Base-by-base conservation (phyloP, 2,797 vertebrate species). In the Acomys russatus region DNA sequence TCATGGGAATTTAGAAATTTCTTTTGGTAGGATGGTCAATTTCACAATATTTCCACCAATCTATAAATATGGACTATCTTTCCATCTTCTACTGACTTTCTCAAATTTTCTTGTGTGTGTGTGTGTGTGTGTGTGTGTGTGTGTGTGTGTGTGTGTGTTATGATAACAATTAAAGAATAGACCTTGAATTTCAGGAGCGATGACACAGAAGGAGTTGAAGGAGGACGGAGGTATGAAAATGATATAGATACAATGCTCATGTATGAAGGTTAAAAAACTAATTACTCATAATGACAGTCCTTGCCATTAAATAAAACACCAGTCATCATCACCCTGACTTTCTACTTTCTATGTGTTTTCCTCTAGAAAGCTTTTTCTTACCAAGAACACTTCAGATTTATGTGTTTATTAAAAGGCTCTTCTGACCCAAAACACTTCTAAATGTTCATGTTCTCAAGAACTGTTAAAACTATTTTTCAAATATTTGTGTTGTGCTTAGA, bases 381-480 rank as follows among this genome's bases (percentile, higher is more conserved):
- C 33, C 66, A 54, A 71, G 28, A 92, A 70, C 30, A 54, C 9
- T 88, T 80, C 35, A 83, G 49, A 89, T 51, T 63, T 33, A 2
- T 51, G 28, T n/a, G 56, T 33, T n/a, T 85, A 14, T 71, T 56
- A 44, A 56, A 56, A 30, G 68, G 8, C 49, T 88, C 51, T 38
- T 71, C 35, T 88, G 68, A 88, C 54, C 66, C 61, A 68, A 35
- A 93, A 66, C n/a, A 64, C 14, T 88, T 80, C 20, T 79, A 44
- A 89, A 73, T 30, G 51, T 71, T 90, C 90, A 38, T 91, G 2
- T 73, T 91, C 68, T 20, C 80, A 64, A 95, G 44, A 92, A 5
- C 28, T 85, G 87, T 95, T 86, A 82, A 95, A 96, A 90, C 6
- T 17, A 59, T 79, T 95, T 94, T 84, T 64, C 30, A 88, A 88